Evolutionary conservation across 2,888 invertebrate species (phyloP).

Genomic region (Eristalinus sepulchralis): DNA sequence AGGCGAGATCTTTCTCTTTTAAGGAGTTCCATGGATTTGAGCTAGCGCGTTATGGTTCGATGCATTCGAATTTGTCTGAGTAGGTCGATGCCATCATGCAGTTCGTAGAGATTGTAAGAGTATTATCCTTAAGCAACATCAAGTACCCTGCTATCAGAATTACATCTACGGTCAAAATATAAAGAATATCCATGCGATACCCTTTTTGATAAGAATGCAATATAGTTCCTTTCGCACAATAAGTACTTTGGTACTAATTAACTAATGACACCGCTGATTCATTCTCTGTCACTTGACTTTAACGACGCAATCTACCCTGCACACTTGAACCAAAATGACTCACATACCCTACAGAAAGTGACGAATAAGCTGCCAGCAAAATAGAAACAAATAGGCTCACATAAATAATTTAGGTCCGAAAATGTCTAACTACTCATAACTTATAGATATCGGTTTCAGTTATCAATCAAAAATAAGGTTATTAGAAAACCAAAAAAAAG

Average conservation of each 20-base stretch:
- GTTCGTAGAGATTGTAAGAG: too few species aligned
- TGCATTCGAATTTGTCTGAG: too few species aligned
- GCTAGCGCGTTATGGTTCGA: too few species aligned
- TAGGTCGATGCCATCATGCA: too few species aligned
- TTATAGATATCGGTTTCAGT: background rate
- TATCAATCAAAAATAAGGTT: conserved; percentile 4
- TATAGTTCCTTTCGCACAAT: background rate
- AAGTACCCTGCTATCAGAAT: too few species aligned
- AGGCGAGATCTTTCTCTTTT: too few species aligned
- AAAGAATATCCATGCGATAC: too few species aligned
- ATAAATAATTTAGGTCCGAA: background rate
- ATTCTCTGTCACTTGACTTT: background rate
- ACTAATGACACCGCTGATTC: background rate
- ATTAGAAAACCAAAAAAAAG: background rate
- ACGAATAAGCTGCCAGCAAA: background rate
- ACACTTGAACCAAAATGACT: background rate
- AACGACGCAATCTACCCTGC: background rate
- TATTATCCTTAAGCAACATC: too few species aligned
- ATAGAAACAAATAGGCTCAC: background rate
- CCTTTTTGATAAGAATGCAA: background rate
- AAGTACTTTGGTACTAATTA: background rate
- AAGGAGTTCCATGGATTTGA: too few species aligned
- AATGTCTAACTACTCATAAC: background rate
- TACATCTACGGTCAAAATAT: too few species aligned
- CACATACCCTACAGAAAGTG: background rate